Conservation (phyloP, 1,140 invertebrate genomes). For the Drosophila willistoni region DNA sequence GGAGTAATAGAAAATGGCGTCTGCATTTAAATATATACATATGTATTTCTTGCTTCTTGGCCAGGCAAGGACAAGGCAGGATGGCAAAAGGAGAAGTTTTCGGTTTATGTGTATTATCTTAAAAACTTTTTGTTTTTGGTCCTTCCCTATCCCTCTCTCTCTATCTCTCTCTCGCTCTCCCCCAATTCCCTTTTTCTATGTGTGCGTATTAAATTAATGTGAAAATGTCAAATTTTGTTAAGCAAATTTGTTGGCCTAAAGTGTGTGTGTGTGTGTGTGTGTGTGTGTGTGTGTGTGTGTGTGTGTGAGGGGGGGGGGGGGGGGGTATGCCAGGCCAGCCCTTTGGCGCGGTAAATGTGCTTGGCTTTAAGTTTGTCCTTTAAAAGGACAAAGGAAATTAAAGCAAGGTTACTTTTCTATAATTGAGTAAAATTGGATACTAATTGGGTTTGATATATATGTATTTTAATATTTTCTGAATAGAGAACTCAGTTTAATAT, state of each 20-base stretch:
- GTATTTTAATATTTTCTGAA: too few species aligned
- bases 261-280: background rate
- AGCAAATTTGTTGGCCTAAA: constrained; percentile 1
- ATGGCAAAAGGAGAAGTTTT: constrained; percentile 32
- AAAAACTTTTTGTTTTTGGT: constrained; percentile 15
- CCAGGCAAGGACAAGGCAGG: constrained; percentile 38
- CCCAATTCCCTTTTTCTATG: background rate
- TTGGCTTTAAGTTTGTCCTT: background rate
- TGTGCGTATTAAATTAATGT: constrained; percentile 54
- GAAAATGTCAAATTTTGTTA: constrained; percentile 43
- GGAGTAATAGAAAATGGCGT: constrained; percentile 78
- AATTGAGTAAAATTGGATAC: too few species aligned
- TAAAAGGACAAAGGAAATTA: background rate
- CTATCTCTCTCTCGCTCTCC: background rate
- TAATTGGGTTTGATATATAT: too few species aligned
- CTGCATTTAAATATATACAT: constrained; percentile 73
- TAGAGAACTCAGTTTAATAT: too few species aligned
- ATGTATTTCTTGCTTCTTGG: background rate
- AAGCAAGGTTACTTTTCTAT: background rate
- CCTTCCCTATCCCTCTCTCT: background rate
- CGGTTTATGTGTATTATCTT: background rate
- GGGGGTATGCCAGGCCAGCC: constrained; percentile 9
- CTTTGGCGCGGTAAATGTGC: constrained; percentile 9
- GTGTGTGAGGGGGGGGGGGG: background rate
- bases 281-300: background rate